Conservation (phyloP, 2,113 vertebrate genomes). For the Tychaedon coryphoeus region DNA sequence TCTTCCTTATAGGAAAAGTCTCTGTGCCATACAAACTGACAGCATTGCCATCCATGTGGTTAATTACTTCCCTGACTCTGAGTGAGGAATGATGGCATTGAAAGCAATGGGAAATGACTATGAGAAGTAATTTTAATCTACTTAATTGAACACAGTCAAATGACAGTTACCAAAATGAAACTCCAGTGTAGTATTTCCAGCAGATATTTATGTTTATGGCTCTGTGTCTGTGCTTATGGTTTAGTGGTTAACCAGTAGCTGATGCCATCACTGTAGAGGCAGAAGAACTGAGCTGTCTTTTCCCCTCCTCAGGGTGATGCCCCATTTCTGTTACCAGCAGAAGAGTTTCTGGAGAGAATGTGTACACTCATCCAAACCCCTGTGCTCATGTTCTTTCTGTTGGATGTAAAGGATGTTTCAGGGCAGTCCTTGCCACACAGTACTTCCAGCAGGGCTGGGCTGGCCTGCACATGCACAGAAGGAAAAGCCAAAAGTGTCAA, state of each 20-base stretch:
- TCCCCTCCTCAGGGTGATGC: neutral
- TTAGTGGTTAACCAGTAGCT: neutral
- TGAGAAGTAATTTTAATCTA: neutral
- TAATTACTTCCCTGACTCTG: neutral
- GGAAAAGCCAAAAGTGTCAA: neutral
- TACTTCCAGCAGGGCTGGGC: neutral
- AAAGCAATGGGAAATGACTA: neutral
- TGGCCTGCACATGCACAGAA: fast-evolving
- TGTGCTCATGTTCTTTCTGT: neutral
- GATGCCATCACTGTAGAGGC: neutral
- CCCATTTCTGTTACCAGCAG: neutral
- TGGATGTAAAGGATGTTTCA: neutral
- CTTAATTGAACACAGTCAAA: neutral
- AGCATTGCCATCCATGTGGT: neutral
- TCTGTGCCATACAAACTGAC: neutral
- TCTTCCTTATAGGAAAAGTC: neutral
- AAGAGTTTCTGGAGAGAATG: neutral
- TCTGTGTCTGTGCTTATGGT: neutral
- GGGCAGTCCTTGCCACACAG: neutral
- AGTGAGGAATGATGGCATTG: neutral
- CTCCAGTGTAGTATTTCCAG: neutral
- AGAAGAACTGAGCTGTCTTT: neutral
- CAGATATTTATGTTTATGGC: neutral
- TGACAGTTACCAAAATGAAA: neutral
- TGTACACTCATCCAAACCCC: neutral